These are phyloP conservation scores for Parnassius mnemosyne DNA, from an alignment of 2,888 invertebrate species.

Conservation along the genomic window DNA sequence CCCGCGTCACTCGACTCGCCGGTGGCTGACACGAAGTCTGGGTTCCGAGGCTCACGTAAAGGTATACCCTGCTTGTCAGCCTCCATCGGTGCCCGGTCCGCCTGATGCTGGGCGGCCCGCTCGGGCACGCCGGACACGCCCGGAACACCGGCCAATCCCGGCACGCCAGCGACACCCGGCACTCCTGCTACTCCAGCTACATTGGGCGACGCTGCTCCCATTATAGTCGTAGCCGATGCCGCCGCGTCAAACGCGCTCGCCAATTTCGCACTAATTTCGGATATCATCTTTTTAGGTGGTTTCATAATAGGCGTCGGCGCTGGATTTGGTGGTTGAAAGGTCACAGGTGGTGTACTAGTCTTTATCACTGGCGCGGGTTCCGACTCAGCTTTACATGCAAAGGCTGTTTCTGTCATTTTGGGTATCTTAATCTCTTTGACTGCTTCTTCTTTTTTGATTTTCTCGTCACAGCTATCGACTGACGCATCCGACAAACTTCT, in stretches of 20 bases:
- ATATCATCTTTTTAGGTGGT: constrained; percentile 71
- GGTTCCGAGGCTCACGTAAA: constrained; percentile 26
- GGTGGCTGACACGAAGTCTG: constrained; percentile 34
- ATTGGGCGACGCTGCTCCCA: constrained; percentile 30
- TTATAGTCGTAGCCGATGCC: constrained; percentile 37
- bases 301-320: constrained; percentile 57
- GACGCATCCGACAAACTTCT: constrained; percentile 84
- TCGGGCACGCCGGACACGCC: constrained; percentile 25
- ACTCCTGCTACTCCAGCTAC: constrained; percentile 28
- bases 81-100: constrained; percentile 28
- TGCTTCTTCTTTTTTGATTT: constrained; percentile 57
- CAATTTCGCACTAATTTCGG: constrained; percentile 66
- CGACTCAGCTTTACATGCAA: constrained; percentile 12
- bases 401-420: constrained; percentile 44
- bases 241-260: constrained; percentile 47
- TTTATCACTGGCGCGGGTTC: constrained; percentile 34
- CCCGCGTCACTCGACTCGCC: constrained; percentile 36
- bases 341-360: constrained; percentile 22
- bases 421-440: constrained; percentile 51
- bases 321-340: constrained; percentile 36
- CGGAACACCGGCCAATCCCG: constrained; percentile 29
- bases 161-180: constrained; percentile 25
- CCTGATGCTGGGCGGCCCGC: constrained; percentile 23
- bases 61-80: constrained; percentile 31
- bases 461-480: constrained; percentile 83